A percentile compares a stretch with the other conserved stretches of the same genome.
Evolutionary conservation across 2,888 invertebrate species (phyloP).

Genomic region (Tryphoninae sp.): DNA sequence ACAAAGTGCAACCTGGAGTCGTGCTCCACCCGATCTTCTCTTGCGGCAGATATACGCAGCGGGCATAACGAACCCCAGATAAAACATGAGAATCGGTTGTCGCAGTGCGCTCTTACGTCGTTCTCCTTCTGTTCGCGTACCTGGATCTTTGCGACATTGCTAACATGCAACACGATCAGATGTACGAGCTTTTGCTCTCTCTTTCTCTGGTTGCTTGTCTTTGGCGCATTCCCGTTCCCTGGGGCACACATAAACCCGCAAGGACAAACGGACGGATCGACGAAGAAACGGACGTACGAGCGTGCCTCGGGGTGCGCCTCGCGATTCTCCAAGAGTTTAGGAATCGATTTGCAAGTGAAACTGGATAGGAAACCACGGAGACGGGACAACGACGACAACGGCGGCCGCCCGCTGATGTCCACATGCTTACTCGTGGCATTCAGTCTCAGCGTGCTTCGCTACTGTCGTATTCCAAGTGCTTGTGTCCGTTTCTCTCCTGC

Average conservation of each 20-base stretch:
- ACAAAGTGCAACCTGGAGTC: constrained; percentile 32
- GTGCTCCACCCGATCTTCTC: constrained; percentile 45
- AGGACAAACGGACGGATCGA: constrained; percentile 46
- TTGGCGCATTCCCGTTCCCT: constrained; percentile 60
- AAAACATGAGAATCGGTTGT: constrained; percentile 74
- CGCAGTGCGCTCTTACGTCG: constrained; percentile 40
- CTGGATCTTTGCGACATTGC: constrained; percentile 53
- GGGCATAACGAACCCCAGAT: constrained; percentile 77
- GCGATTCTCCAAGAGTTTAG: constrained; percentile 71
- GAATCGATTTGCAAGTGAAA: constrained; percentile 79
- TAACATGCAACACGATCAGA: constrained; percentile 61
- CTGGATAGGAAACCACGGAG: constrained; percentile 66
- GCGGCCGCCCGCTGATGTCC: constrained; percentile 47
- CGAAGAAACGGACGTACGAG: constrained; percentile 47
- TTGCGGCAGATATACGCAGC: constrained; percentile 34
- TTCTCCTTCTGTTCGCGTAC: constrained; percentile 42
- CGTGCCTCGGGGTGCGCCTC: constrained; percentile 41
- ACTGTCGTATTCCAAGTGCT: constrained; percentile 47
- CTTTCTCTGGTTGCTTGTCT: constrained; percentile 18
- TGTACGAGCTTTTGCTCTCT: constrained; percentile 29
- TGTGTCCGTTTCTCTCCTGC: constrained; percentile 37
- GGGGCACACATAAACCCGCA: constrained; percentile 57
- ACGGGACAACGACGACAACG: constrained; percentile 44
- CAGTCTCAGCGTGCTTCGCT: constrained; percentile 48
- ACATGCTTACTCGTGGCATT: constrained; percentile 34